These are phyloP conservation scores for Oxycera nigricornis DNA, from an alignment of 2,888 invertebrate genomes.

Conservation along the genomic window DNA sequence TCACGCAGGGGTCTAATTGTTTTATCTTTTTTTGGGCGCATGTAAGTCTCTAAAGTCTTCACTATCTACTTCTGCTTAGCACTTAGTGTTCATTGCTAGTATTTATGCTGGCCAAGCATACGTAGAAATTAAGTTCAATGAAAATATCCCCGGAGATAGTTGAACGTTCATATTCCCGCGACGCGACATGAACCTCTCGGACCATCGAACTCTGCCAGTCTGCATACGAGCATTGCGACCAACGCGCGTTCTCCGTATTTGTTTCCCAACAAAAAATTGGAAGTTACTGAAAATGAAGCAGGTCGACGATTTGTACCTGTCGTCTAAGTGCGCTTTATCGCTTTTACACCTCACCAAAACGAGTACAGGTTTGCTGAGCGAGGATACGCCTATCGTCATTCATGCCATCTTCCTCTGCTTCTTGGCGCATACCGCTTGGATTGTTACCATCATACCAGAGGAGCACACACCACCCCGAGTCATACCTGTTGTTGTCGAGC, in stretches of 20 bases:
- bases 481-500: background rate
- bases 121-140: too few relatives aligned
- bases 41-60: too few relatives aligned
- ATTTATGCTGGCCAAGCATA: too few relatives aligned
- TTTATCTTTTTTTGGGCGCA: too few relatives aligned
- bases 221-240: background rate
- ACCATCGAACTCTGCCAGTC: background rate
- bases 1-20: too few relatives aligned
- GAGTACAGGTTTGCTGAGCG: slow-evolving; percentile 9
- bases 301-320: slow-evolving; percentile 38
- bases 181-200: background rate
- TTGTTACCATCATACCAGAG: background rate
- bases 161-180: too few relatives aligned
- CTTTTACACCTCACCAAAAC: slow-evolving; percentile 15
- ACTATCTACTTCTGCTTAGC: too few relatives aligned
- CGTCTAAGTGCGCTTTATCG: slow-evolving; percentile 32
- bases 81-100: too few relatives aligned
- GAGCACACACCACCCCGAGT: background rate
- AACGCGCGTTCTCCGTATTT: background rate
- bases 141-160: too few relatives aligned
- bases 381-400: background rate
- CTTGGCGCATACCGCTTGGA: slow-evolving; percentile 17
- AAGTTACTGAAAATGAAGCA: background rate
- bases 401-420: slow-evolving; percentile 26
- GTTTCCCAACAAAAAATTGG: background rate